phyloP scores from a whole-genome alignment of 2,797 vertebrate species.

The Tangara arthus region DNA sequence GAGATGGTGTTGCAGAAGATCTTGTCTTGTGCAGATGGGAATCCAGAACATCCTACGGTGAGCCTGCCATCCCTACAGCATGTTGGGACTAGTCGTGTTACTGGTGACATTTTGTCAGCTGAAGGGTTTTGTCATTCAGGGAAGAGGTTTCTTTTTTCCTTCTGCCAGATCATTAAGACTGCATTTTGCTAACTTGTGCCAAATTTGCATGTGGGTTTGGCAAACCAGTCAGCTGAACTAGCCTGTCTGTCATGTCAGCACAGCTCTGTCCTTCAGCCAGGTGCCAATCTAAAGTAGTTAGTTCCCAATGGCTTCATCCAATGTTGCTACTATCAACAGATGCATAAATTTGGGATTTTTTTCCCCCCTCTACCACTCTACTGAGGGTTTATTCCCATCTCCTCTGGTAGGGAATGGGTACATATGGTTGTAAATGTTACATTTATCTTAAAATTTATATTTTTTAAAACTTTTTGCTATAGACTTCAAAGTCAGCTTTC shows the following conservation, averaged over 20 bases:
- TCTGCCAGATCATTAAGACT: neutral
- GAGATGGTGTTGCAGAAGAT: neutral
- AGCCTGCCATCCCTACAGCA: neutral
- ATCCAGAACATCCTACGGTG: neutral
- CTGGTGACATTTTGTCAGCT: neutral
- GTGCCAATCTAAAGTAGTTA: neutral
- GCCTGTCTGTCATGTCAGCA: neutral
- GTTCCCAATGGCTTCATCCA: neutral
- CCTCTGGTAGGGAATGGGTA: neutral
- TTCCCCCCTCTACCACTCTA: neutral
- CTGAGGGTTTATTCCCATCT: neutral
- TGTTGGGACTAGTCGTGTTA: accelerated
- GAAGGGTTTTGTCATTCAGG: neutral
- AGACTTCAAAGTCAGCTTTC: neutral
- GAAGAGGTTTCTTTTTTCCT: neutral
- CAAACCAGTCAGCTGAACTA: neutral
- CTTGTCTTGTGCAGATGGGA: neutral
- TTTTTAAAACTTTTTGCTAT: neutral
- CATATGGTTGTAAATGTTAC: neutral
- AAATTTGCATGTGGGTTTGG: neutral
- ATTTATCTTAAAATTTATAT: neutral
- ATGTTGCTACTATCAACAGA: neutral
- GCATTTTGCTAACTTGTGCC: neutral
- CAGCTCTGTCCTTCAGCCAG: neutral
- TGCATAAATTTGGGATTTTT: neutral